Evolutionary conservation across 2,113 vertebrate genomes (phyloP), one percentile per base, ranked within the genome.

Genomic region (Festucalex cinctus): DNA sequence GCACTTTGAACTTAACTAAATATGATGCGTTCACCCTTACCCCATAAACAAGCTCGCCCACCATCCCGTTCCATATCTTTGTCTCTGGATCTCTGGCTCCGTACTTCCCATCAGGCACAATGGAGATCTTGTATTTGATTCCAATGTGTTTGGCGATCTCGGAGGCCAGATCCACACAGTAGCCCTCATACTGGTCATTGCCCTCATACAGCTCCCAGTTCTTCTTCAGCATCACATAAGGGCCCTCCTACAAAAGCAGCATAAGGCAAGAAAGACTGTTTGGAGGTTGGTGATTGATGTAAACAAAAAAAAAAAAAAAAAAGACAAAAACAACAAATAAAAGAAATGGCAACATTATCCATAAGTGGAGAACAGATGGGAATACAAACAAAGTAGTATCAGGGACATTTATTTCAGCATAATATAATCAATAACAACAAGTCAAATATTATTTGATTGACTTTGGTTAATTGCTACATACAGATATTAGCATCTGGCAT

Each of bases 21-120:
- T 44, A 36, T 59, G 48, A 35, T 20, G 9, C 12, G 56, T 74
- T 44, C 19, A 37, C 16, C 64, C 83, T 79, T 65, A 99, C 97
- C 95, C 96, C 96, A 75, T 98, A 99, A 65, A 99, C 97, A 84
- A 99, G 96, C 85, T 98, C 97, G 87, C 97, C 97, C 68, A 99
- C 97, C 97, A 99, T 98, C 88, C 97, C 97, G 83, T 98, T 99
- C 97, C 97, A 99, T 87, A 99, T 98, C 92, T 98, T 99, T 68
- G 97, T 99, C 84, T 98, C 96, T 79, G 96, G 94, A 86, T 99
- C 96, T 86, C 97, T 93, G 86, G 97, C 97, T 89, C 97, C 97
- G 14, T 99, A 99, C 87, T 98, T 98, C 86, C 97, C 97, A 85
- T 99, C 97, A 44, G 95, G 95, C 58, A 99, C 97, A 76, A 99